These are phyloP conservation scores for Platichthys stellatus DNA, from an alignment of 2,113 vertebrate genomes.

Conservation along the genomic window DNA sequence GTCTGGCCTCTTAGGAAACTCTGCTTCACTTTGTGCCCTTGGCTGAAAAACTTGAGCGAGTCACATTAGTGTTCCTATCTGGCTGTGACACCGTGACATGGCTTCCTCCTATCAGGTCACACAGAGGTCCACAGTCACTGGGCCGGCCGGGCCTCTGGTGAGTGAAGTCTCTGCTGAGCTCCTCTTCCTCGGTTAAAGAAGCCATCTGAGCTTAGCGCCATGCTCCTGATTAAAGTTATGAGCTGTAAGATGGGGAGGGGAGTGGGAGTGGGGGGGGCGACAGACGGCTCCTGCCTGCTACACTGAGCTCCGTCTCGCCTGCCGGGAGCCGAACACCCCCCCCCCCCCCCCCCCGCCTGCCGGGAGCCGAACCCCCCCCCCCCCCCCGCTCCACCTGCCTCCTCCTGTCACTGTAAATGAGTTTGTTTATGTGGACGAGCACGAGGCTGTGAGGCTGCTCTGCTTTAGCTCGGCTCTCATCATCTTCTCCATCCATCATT, in stretches of 20 bases:
- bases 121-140: constrained; percentile 40
- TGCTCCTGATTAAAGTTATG: constrained; percentile 65
- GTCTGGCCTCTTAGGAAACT: not conserved
- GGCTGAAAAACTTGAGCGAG: constrained; percentile 33
- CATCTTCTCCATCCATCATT: constrained; percentile 16
- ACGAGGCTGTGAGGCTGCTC: not conserved
- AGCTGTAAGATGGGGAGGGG: constrained; percentile 45
- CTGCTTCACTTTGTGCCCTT: constrained; percentile 45
- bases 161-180: constrained; percentile 51
- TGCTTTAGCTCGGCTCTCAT: constrained; percentile 7
- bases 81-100: constrained; percentile 39
- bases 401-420: constrained; percentile 52
- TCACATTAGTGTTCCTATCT: constrained; percentile 44
- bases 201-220: constrained; percentile 40
- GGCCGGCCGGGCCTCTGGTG: constrained; percentile 27
- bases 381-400: constrained; percentile 50
- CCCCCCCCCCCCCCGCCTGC: constrained; percentile 28
- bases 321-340: constrained; percentile 25
- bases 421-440: constrained; percentile 45
- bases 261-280: not conserved
- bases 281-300: constrained; percentile 46
- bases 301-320: constrained; percentile 43
- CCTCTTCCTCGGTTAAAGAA: constrained; percentile 59
- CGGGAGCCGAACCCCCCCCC: constrained; percentile 23
- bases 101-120: constrained; percentile 46